Percentiles rank a stretch among this genome's conserved stretches.
Evolutionary conservation across 2,797 vertebrate genomes (phyloP).

Genomic region (Notamacropus eugenii): DNA sequence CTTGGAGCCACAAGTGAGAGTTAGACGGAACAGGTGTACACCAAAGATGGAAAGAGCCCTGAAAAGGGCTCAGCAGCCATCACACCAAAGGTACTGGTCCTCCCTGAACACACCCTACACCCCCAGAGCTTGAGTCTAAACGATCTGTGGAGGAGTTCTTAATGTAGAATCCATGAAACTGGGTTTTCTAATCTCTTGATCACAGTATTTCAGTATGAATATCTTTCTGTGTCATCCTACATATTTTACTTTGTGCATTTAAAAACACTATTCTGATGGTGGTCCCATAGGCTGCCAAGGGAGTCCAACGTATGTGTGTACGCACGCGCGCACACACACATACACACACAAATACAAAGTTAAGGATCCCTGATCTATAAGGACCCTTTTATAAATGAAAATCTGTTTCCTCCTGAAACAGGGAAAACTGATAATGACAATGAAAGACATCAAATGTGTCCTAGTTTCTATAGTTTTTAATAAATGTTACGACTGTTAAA

Average conservation of each 20-base stretch:
- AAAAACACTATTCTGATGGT: background rate
- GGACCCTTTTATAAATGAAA: background rate
- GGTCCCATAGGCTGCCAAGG: background rate
- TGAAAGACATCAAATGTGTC: background rate
- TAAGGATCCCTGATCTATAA: background rate
- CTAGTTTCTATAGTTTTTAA: background rate
- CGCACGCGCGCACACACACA: too few relatives aligned
- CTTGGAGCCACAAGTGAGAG: too few relatives aligned
- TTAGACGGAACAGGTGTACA: too few relatives aligned
- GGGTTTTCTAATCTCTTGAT: background rate
- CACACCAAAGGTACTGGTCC: too few relatives aligned
- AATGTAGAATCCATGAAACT: background rate
- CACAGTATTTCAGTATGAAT: background rate
- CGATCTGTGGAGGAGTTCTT: background rate
- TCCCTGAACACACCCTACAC: too few relatives aligned
- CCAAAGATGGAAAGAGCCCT: too few relatives aligned
- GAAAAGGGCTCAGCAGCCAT: too few relatives aligned
- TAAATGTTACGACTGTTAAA: background rate
- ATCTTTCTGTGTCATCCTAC: background rate
- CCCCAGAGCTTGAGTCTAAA: background rate
- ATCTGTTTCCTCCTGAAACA: background rate
- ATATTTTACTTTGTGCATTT: background rate
- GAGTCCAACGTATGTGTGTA: background rate
- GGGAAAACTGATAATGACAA: background rate
- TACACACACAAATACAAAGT: background rate